These are phyloP conservation scores for Chaetophractus vellerosus DNA, from an alignment of 2,797 vertebrate genomes.

Conservation along the genomic window DNA sequence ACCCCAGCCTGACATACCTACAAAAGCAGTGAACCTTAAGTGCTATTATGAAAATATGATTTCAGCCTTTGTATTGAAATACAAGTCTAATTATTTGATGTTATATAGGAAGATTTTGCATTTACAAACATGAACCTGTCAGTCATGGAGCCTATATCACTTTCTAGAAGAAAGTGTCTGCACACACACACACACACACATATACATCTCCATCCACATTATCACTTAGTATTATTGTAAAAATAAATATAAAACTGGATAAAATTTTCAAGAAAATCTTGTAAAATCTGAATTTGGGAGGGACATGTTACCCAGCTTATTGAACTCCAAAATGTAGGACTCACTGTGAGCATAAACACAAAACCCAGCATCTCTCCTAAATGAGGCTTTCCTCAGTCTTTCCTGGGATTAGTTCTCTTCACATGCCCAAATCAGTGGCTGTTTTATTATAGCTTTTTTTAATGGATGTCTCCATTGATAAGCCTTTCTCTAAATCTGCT, in stretches of 20 bases:
- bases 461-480: conserved; percentile 28
- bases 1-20: neutral
- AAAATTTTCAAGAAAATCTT: conserved; percentile 35
- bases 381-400: neutral
- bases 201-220: neutral
- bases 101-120: neutral
- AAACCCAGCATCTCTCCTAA: neutral
- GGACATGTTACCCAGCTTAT: neutral
- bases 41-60: neutral
- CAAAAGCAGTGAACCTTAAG: conserved; percentile 14
- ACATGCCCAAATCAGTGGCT: neutral
- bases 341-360: neutral
- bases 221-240: conserved; percentile 38
- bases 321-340: neutral
- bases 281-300: conserved; percentile 58
- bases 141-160: neutral
- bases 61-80: conserved; percentile 34
- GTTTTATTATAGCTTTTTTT: neutral
- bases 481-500: neutral
- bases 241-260: conserved; percentile 65
- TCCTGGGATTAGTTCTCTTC: neutral
- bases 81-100: conserved; percentile 38
- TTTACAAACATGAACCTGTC: conserved; percentile 39
- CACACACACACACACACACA: neutral
- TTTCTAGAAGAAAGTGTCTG: conserved; percentile 14